Evolutionary conservation across 2,888 invertebrate genomes (phyloP).

Genomic region (Uropetala carovei): DNA sequence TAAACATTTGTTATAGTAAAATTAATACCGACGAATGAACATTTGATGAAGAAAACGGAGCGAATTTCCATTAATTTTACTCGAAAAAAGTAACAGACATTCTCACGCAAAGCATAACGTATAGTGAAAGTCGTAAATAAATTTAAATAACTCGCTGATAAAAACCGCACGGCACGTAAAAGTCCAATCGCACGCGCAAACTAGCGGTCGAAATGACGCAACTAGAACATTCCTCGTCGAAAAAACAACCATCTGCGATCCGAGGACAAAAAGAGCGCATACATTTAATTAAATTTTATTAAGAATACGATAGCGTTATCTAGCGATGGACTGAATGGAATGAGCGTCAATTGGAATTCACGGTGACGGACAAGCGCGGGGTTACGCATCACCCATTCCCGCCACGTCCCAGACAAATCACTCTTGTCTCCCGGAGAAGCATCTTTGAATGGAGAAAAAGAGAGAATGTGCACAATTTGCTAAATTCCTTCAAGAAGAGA

Average conservation of each 20-base stretch:
- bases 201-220: too few species aligned
- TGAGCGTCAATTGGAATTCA: conserved; percentile 32
- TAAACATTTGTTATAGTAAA: too few species aligned
- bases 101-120: too few species aligned
- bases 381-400: background rate
- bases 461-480: conserved; percentile 12
- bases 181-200: too few species aligned
- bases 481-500: conserved; percentile 30
- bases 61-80: too few species aligned
- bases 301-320: background rate
- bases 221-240: background rate
- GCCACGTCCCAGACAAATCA: conserved; percentile 53
- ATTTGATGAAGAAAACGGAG: too few species aligned
- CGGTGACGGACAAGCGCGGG: background rate
- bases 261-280: background rate
- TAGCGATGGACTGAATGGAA: background rate
- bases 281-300: background rate
- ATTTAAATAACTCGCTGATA: too few species aligned
- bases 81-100: too few species aligned
- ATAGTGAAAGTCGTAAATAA: too few species aligned
- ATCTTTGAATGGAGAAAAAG: conserved; percentile 60
- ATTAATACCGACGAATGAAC: too few species aligned
- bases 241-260: background rate
- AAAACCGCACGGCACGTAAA: too few species aligned
- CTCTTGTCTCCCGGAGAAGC: conserved; percentile 34